Conservation (phyloP, 35 echinoderm and acorn worm genomes). For the Ophiothrix spiculata region DNA sequence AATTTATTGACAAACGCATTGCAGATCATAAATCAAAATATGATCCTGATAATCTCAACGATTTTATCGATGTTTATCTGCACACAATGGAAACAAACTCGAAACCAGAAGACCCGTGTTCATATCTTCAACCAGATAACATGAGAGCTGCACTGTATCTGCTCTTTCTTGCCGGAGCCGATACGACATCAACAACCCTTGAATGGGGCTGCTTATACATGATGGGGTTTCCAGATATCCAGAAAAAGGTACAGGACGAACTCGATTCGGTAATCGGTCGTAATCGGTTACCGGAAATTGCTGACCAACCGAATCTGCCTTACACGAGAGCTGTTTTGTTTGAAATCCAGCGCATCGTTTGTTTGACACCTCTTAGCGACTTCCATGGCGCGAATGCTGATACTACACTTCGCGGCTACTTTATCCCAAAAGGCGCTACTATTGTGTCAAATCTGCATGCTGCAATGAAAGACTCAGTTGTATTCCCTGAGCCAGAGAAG, state of each 20-base stretch:
- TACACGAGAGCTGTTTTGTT: slow-evolving; percentile 31
- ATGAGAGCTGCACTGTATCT: too few species aligned
- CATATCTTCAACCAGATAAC: too few species aligned
- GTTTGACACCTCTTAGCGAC: not conserved
- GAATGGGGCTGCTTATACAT: slow-evolving; percentile 23
- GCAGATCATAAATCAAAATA: too few species aligned
- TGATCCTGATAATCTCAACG: too few species aligned
- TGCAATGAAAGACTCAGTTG: not conserved
- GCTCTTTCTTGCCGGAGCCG: slow-evolving; percentile 40
- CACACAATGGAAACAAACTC: not conserved
- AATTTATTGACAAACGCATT: too few species aligned
- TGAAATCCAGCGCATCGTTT: slow-evolving; percentile 25
- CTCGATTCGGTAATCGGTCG: slow-evolving; percentile 33
- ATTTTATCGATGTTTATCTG: too few species aligned
- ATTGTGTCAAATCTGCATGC: slow-evolving; percentile 26
- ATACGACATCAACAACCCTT: slow-evolving; percentile 21
- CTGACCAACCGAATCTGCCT: slow-evolving; percentile 24
- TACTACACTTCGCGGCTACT: slow-evolving; percentile 14
- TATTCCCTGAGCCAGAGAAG: slow-evolving; percentile 30
- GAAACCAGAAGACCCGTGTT: too few species aligned
- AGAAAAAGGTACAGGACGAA: slow-evolving; percentile 37
- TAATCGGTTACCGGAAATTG: not conserved
- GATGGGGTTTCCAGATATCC: slow-evolving; percentile 3
- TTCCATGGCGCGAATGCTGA: slow-evolving; percentile 15
- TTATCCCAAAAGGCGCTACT: slow-evolving; percentile 31